These are phyloP conservation scores for Acrocephalus kingi DNA, from an alignment of 2,113 vertebrate species.

Conservation along the genomic window DNA sequence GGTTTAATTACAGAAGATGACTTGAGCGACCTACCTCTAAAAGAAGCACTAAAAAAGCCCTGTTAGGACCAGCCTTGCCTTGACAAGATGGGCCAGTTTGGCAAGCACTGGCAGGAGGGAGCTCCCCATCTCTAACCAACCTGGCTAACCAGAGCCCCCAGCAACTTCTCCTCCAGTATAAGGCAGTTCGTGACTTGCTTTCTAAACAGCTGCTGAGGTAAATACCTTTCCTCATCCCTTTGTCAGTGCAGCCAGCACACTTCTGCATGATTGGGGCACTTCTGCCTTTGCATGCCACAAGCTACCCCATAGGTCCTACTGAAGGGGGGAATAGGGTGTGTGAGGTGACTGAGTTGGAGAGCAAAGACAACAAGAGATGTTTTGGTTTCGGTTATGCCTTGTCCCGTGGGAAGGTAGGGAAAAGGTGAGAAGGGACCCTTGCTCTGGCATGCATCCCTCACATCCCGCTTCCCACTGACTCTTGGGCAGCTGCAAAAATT, in stretches of 20 bases:
- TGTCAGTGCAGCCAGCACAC: background rate
- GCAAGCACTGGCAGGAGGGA: background rate
- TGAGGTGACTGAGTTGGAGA: background rate
- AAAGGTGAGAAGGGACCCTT: slow-evolving; percentile 11
- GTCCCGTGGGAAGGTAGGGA: background rate
- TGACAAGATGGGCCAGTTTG: background rate
- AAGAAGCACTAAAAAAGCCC: background rate
- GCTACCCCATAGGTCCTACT: background rate
- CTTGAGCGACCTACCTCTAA: background rate
- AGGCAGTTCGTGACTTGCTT: background rate
- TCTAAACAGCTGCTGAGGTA: background rate
- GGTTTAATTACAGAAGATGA: background rate
- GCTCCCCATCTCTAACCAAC: background rate
- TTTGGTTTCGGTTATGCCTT: background rate
- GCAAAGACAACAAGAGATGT: background rate
- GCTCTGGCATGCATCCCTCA: background rate
- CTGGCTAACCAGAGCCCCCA: background rate
- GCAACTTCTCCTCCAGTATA: background rate
- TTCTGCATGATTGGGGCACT: background rate
- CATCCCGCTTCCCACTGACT: background rate
- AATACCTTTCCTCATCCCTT: background rate
- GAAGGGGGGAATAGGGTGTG: background rate
- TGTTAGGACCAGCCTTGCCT: background rate
- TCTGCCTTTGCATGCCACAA: background rate
- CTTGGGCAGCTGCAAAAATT: slow-evolving; percentile 55